These are phyloP conservation scores for Nemotelus pantherinus DNA, from an alignment of 2,888 invertebrate species.

Conservation along the genomic window DNA sequence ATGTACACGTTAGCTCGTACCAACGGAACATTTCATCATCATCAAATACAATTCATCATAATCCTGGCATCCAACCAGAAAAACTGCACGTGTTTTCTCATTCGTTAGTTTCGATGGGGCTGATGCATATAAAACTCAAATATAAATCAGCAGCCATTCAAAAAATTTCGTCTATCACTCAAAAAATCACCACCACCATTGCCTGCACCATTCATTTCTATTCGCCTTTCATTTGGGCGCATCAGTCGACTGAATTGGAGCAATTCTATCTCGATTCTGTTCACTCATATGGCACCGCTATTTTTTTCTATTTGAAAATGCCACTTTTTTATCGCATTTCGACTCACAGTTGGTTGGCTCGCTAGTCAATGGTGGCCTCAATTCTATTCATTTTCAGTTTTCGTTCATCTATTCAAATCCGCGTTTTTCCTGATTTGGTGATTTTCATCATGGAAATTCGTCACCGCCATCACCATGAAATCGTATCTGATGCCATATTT, in stretches of 20 bases:
- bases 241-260: background rate
- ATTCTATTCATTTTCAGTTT: slow-evolving; percentile 21
- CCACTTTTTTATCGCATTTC: background rate
- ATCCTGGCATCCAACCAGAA: too few relatives aligned
- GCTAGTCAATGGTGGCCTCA: background rate
- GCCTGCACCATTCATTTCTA: background rate
- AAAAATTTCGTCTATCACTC: slow-evolving; percentile 18
- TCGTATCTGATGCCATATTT: too few relatives aligned
- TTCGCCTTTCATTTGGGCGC: background rate
- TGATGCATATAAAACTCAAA: slow-evolving; percentile 41
- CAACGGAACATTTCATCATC: too few relatives aligned
- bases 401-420: slow-evolving; percentile 33
- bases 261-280: background rate
- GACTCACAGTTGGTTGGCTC: background rate
- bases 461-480: background rate
- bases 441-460: slow-evolving; percentile 33
- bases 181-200: background rate
- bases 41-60: too few relatives aligned
- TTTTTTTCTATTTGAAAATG: background rate
- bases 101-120: slow-evolving; percentile 4
- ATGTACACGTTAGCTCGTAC: too few relatives aligned
- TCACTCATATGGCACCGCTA: background rate
- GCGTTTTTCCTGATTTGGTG: slow-evolving; percentile 43
- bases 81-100: background rate
- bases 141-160: slow-evolving; percentile 48